Conservation (phyloP, 2,797 vertebrate species). For the Clarias laeviceps region DNA sequence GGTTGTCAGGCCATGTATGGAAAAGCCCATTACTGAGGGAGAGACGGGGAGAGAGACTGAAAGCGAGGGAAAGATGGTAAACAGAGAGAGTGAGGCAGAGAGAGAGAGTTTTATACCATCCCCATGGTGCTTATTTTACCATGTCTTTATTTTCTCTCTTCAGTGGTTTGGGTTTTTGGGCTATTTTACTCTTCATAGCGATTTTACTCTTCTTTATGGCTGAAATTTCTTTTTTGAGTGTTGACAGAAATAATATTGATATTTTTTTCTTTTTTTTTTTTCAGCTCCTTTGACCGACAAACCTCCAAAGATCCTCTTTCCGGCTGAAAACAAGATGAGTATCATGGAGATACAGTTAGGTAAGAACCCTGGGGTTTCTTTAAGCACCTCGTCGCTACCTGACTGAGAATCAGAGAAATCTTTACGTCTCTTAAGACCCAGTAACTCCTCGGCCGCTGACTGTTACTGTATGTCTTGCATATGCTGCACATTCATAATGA, state of each 20-base stretch:
- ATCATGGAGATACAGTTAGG: conserved; percentile 90
- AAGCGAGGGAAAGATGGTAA: not conserved
- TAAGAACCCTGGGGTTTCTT: conserved; percentile 71
- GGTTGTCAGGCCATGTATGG: conserved; percentile 60
- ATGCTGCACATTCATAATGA: conserved; percentile 18
- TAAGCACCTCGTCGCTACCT: not conserved
- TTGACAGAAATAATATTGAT: conserved; percentile 23
- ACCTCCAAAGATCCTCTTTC: conserved; percentile 93
- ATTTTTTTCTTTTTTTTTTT: conserved; percentile 28
- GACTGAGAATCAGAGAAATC: not conserved
- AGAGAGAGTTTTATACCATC: conserved; percentile 18
- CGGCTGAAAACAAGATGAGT: conserved; percentile 88
- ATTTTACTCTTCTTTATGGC: conserved; percentile 11
- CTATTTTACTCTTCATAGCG: not conserved
- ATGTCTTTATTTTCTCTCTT: conserved; percentile 32
- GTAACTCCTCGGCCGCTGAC: not conserved
- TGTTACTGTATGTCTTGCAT: not conserved
- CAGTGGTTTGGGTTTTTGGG: not conserved
- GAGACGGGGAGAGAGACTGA: not conserved
- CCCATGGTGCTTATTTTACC: conserved; percentile 25
- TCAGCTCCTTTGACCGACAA: conserved; percentile 96
- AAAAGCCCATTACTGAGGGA: conserved; percentile 40
- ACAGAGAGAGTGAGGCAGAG: not conserved
- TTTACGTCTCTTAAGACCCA: not conserved
- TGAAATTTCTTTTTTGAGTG: not conserved